These are phyloP conservation scores for Tenthredo distinguenda DNA, from an alignment of 2,888 invertebrate species.

Conservation along the genomic window DNA sequence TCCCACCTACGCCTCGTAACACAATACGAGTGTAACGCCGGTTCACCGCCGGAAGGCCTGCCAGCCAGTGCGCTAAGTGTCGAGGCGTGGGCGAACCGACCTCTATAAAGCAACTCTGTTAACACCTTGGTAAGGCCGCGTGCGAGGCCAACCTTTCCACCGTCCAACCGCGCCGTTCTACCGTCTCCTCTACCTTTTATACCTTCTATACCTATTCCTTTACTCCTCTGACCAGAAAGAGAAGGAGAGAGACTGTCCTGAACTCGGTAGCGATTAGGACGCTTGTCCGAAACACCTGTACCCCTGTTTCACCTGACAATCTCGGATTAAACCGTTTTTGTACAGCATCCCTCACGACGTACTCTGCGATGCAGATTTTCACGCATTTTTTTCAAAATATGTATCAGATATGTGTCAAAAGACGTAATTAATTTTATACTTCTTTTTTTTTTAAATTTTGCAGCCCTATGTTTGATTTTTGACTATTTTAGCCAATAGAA, in stretches of 20 bases:
- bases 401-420: too few relatives aligned
- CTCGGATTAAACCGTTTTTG: slow-evolving; percentile 3
- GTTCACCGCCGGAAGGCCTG: slow-evolving; percentile 16
- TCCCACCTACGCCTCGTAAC: slow-evolving; percentile 30
- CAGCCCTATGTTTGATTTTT: not conserved
- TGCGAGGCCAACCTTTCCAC: slow-evolving; percentile 42
- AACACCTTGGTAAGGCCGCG: slow-evolving; percentile 63
- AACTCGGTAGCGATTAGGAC: slow-evolving; percentile 42
- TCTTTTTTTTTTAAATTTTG: not conserved
- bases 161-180: not conserved
- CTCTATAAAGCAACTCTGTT: slow-evolving; percentile 71
- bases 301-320: slow-evolving; percentile 20
- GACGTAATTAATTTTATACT: not conserved
- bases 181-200: not conserved
- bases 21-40: slow-evolving; percentile 38
- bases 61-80: slow-evolving; percentile 48
- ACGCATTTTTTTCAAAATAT: too few relatives aligned
- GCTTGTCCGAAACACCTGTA: slow-evolving; percentile 34
- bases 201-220: slow-evolving; percentile 33
- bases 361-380: not conserved
- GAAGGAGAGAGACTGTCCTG: not conserved
- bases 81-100: slow-evolving; percentile 64
- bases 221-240: not conserved
- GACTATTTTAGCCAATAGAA: not conserved
- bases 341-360: not conserved